phyloP scores from a whole-genome alignment of 2,797 vertebrate species.

The Hemitrygon akajei region DNA sequence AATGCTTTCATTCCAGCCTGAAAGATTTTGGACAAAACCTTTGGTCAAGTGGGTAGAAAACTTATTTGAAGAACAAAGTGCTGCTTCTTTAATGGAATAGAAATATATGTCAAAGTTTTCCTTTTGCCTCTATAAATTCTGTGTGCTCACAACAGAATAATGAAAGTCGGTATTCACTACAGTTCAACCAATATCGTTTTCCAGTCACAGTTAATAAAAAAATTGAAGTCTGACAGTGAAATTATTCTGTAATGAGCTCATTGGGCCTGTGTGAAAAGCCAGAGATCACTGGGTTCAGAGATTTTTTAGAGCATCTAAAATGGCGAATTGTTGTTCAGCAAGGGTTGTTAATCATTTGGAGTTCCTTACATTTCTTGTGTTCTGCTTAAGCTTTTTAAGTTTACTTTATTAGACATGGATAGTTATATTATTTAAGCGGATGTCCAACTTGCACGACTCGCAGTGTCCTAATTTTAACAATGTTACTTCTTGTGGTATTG shows the following conservation, averaged over 20 bases:
- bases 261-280: no score
- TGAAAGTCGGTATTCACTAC: neutral
- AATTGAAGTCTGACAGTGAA: neutral
- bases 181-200: conserved; percentile 38
- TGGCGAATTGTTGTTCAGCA: no score
- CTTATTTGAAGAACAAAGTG: neutral
- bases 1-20: neutral
- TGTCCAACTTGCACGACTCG: no score
- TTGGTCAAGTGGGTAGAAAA: neutral
- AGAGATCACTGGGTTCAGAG: no score
- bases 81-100: neutral
- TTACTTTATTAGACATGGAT: no score
- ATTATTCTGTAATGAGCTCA: neutral
- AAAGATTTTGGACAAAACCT: neutral
- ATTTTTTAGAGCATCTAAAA: no score
- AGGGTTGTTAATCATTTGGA: no score
- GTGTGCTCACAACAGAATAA: conserved; percentile 39
- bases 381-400: no score
- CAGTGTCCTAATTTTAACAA: no score
- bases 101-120: conserved; percentile 12
- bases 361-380: no score
- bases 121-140: conserved; percentile 45
- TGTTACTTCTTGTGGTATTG: no score
- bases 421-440: no score
- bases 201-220: neutral